Percentiles rank a stretch among this genome's conserved stretches.
These are phyloP conservation scores for Bibio marci DNA, from an alignment of 2,888 invertebrate genomes.

Conservation along the genomic window DNA sequence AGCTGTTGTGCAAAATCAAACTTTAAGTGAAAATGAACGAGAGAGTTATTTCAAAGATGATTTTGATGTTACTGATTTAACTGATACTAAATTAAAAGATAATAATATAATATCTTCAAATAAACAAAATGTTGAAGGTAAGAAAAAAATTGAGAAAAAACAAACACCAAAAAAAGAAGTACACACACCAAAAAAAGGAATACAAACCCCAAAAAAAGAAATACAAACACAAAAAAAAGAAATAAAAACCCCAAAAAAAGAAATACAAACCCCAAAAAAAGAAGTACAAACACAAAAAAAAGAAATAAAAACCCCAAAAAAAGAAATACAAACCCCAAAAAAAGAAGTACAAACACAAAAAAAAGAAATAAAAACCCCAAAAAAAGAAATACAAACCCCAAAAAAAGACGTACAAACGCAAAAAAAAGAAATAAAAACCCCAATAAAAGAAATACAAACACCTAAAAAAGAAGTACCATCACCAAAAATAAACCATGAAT, in stretches of 20 bases:
- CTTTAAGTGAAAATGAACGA: slow-evolving; percentile 22
- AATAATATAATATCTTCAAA: slow-evolving; percentile 1
- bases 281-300: no score
- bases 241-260: slow-evolving; percentile 1
- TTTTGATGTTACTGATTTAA: slow-evolving; percentile 30
- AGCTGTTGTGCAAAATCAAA: no score
- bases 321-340: no score
- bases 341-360: no score
- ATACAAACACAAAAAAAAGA: slow-evolving; percentile 4
- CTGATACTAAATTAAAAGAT: slow-evolving; percentile 6
- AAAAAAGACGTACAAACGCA: no score
- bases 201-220: no score
- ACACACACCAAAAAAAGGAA: slow-evolving; percentile 7
- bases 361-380: no score
- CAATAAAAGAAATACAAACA: no score
- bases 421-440: no score
- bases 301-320: no score
- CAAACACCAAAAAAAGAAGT: slow-evolving; percentile 3
- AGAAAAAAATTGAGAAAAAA: slow-evolving; percentile 3
- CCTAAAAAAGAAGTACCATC: not conserved
- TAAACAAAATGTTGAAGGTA: slow-evolving; percentile 5
- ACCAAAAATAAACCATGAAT: slow-evolving; percentile 13
- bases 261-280: slow-evolving; percentile 16
- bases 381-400: no score
- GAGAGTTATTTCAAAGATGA: slow-evolving; percentile 48